phyloP scores from a whole-genome alignment of 2,888 invertebrate species.

The Isoperla grammatica region DNA sequence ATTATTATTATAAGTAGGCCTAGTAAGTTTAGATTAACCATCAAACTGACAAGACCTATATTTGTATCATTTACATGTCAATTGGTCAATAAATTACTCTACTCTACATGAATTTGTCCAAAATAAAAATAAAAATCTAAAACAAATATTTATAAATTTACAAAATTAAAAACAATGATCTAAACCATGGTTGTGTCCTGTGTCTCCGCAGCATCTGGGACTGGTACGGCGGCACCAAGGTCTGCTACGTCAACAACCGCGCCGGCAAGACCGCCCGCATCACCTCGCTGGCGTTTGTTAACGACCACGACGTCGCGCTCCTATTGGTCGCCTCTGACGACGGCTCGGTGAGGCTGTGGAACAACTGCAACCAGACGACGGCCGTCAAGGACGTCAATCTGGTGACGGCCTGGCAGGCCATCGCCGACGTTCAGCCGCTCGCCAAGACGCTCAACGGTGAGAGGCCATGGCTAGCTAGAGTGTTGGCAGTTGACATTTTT shows the following conservation, averaged over 20 bases:
- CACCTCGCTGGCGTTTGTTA: slow-evolving; percentile 78
- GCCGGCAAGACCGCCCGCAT: slow-evolving; percentile 55
- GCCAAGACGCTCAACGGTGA: slow-evolving; percentile 20
- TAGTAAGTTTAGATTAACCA: too few species aligned
- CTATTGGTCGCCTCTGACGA: slow-evolving; percentile 71
- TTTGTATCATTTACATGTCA: too few species aligned
- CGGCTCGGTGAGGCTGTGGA: slow-evolving; percentile 70
- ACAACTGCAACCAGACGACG: slow-evolving; percentile 25
- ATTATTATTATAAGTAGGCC: too few species aligned
- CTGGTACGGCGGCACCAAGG: slow-evolving; percentile 69
- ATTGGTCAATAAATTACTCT: too few species aligned
- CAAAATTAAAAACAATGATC: too few species aligned
- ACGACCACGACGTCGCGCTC: slow-evolving; percentile 75
- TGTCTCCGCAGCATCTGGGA: slow-evolving; percentile 73
- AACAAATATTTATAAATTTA: too few species aligned
- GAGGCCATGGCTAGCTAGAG: background rate
- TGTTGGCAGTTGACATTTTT: background rate
- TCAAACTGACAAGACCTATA: too few species aligned
- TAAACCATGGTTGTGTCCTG: too few species aligned
- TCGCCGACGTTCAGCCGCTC: slow-evolving; percentile 55
- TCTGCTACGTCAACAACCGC: slow-evolving; percentile 56
- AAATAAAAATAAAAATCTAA: too few species aligned
- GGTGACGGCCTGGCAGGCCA: slow-evolving; percentile 82
- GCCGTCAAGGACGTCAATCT: slow-evolving; percentile 41
- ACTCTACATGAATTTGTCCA: too few species aligned